phyloP scores from a whole-genome alignment of 2,797 vertebrate genomes.

The Coccyzus lansbergi region DNA sequence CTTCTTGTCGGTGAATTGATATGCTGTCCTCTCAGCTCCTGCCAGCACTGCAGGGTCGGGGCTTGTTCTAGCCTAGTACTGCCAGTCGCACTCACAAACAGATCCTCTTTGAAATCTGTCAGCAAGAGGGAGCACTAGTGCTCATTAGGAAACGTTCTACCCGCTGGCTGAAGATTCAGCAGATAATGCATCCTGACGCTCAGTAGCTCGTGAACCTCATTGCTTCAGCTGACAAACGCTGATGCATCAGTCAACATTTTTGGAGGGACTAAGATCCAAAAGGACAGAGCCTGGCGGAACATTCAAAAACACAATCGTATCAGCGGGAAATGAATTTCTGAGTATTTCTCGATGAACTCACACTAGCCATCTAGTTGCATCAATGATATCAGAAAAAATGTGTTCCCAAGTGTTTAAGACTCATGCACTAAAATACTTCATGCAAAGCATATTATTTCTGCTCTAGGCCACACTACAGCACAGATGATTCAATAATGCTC shows the following conservation, averaged over 20 bases:
- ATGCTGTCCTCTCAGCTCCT: not conserved
- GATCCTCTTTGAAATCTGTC: not conserved
- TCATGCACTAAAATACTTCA: not conserved
- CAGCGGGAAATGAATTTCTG: not conserved
- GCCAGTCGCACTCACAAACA: not conserved
- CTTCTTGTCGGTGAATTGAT: not conserved
- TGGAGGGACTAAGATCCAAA: not conserved
- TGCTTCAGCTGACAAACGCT: not conserved
- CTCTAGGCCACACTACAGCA: not conserved
- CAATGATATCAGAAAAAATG: not conserved
- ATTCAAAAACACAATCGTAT: not conserved
- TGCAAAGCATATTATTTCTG: not conserved
- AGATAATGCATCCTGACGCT: not conserved
- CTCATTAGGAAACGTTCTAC: not conserved
- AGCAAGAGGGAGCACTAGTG: conserved; percentile 47
- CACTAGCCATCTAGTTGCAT: not conserved
- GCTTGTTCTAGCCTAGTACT: not conserved
- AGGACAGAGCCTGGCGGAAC: not conserved
- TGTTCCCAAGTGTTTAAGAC: not conserved
- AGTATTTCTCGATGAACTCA: not conserved
- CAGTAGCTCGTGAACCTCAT: not conserved
- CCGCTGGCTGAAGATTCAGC: not conserved
- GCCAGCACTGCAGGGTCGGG: not conserved
- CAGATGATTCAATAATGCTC: not conserved
- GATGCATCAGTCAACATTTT: not conserved